Conservation (phyloP, 2,888 invertebrate species). For the Ochropacha duplaris region DNA sequence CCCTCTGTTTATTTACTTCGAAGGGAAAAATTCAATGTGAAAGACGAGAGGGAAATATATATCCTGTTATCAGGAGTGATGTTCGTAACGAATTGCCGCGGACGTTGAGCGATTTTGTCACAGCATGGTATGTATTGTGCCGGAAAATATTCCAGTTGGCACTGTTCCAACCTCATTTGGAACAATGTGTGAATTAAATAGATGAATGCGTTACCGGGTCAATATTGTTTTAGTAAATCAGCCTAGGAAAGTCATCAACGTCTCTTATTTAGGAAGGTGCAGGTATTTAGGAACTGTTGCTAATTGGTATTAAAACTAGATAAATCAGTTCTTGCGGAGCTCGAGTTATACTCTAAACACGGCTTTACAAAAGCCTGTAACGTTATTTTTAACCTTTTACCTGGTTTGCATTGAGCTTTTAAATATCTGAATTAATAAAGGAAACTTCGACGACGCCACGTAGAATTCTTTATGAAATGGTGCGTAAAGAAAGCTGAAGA, state of each 20-base stretch:
- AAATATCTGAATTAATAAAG: slow-evolving; percentile 5
- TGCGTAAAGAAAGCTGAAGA: slow-evolving; percentile 11
- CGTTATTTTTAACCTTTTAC: neutral
- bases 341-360: neutral
- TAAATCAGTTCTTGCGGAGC: neutral
- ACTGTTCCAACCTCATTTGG: slow-evolving; percentile 10
- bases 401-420: neutral
- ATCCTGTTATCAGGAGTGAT: slow-evolving; percentile 8
- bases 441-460: slow-evolving; percentile 1
- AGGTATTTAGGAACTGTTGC: neutral
- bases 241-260: neutral
- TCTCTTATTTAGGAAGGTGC: neutral
- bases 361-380: neutral
- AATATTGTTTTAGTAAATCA: neutral
- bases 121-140: slow-evolving; percentile 15
- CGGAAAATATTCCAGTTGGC: slow-evolving; percentile 29
- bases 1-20: slow-evolving; percentile 13
- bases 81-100: slow-evolving; percentile 20
- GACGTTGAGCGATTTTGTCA: slow-evolving; percentile 26
- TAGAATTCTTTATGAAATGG: slow-evolving; percentile 12
- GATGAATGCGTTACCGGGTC: neutral
- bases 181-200: neutral
- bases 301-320: neutral
- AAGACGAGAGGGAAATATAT: slow-evolving; percentile 2
- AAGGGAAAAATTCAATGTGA: slow-evolving; percentile 4